Conservation (phyloP, 2,113 vertebrate species). For the human region DNA sequence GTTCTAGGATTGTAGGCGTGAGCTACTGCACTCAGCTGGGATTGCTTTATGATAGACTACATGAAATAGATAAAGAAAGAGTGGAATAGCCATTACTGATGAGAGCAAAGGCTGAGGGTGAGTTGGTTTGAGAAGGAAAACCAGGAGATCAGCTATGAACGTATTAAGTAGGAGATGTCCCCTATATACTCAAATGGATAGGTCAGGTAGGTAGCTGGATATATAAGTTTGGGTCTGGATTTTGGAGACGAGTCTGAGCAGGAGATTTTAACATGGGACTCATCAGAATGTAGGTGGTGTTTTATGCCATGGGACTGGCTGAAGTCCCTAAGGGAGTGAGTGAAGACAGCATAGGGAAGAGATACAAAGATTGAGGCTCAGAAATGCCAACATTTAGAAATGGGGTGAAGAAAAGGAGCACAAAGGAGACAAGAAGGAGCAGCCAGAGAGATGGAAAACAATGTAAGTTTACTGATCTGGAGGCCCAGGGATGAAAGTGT, state of each 20-base stretch:
- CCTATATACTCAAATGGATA: no score
- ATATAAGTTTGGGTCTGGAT: neutral
- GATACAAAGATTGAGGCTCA: neutral
- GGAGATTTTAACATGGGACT: neutral
- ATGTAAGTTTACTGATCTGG: neutral
- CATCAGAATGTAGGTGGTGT: neutral
- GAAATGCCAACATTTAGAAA: neutral
- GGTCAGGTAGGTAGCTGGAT: neutral
- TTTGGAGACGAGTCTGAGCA: neutral
- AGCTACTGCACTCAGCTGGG: no score
- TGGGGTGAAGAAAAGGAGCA: neutral
- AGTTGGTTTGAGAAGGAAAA: neutral
- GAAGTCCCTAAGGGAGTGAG: neutral
- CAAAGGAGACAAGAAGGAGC: neutral
- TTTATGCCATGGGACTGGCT: neutral
- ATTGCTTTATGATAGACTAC: neutral
- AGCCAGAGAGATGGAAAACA: neutral
- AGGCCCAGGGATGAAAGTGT: neutral
- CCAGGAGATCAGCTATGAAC: neutral
- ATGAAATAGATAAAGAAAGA: neutral
- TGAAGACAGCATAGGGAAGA: neutral
- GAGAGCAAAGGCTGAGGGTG: neutral
- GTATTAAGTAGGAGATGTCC: neutral
- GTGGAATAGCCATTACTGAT: no score
- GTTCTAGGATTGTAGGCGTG: no score